A percentile compares a stretch with the other conserved stretches of the same genome.
Conservation (phyloP, 2,888 invertebrate genomes). For the Volucella zonaria region DNA sequence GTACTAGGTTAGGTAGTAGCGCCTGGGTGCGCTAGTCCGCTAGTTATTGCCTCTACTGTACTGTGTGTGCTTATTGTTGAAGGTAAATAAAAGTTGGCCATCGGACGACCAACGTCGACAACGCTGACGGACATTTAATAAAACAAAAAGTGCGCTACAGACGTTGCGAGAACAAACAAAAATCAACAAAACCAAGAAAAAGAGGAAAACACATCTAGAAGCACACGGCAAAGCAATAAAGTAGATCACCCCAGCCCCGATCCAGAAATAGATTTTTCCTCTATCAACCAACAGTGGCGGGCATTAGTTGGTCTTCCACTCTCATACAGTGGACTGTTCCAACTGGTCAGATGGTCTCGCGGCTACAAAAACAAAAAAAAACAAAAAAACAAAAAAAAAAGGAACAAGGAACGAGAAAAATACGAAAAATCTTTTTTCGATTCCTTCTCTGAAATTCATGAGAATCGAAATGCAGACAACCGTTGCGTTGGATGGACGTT, state of each 20-base stretch:
- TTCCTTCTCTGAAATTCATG: conserved; percentile 20
- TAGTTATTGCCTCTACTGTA: not conserved
- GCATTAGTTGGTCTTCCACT: conserved; percentile 22
- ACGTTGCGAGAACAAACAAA: not conserved
- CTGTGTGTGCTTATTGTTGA: conserved; percentile 28
- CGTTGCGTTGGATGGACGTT: conserved; percentile 2
- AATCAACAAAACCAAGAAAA: conserved; percentile 26
- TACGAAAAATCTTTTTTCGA: not conserved
- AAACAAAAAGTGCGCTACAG: not conserved
- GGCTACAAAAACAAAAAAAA: not conserved
- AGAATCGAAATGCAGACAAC: conserved; percentile 32
- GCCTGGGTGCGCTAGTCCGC: not conserved
- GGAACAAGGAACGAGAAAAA: no score
- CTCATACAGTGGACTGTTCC: conserved; percentile 6
- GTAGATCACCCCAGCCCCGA: conserved; percentile 55
- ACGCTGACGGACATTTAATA: conserved; percentile 5
- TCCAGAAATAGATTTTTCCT: conserved; percentile 61
- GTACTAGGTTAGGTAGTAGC: not conserved
- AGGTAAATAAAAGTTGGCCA: conserved; percentile 29
- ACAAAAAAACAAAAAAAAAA: not conserved
- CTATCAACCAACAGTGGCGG: conserved; percentile 3
- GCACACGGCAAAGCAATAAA: conserved; percentile 37
- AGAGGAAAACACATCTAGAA: conserved; percentile 5
- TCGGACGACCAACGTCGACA: not conserved
- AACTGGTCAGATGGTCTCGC: not conserved